Evolutionary conservation across 2,797 vertebrate species (phyloP).

Genomic region (Balearica regulorum): DNA sequence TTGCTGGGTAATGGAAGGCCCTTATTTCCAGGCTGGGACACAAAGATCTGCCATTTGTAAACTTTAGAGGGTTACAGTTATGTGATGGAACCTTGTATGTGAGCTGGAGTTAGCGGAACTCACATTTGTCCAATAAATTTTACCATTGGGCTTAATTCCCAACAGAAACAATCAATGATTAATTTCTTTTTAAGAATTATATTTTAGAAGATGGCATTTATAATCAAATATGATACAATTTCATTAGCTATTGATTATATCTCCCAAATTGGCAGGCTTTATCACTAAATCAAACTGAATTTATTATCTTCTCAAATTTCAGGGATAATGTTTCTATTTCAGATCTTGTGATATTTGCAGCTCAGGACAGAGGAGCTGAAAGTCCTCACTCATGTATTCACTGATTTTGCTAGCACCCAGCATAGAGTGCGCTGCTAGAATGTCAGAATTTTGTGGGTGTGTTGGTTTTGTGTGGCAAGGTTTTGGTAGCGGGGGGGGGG

Average conservation of each 20-base stretch:
- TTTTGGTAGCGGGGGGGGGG: too few species aligned
- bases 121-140: background rate
- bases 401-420: background rate
- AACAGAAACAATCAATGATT: background rate
- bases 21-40: background rate
- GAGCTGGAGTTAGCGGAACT: background rate
- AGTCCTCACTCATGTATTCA: background rate
- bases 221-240: background rate
- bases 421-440: background rate
- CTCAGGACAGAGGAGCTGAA: background rate
- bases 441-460: background rate
- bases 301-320: background rate
- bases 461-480: too few species aligned
- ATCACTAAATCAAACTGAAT: background rate
- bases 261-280: background rate
- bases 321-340: background rate
- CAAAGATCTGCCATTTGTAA: background rate
- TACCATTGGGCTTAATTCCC: background rate
- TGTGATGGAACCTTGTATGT: background rate
- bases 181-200: background rate
- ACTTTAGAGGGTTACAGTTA: background rate
- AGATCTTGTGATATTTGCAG: background rate
- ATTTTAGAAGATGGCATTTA: background rate
- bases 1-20: rapidly evolving
- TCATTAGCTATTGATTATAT: background rate